These are phyloP conservation scores for Meiosimyza decipiens DNA, from an alignment of 2,888 invertebrate genomes.

Conservation along the genomic window DNA sequence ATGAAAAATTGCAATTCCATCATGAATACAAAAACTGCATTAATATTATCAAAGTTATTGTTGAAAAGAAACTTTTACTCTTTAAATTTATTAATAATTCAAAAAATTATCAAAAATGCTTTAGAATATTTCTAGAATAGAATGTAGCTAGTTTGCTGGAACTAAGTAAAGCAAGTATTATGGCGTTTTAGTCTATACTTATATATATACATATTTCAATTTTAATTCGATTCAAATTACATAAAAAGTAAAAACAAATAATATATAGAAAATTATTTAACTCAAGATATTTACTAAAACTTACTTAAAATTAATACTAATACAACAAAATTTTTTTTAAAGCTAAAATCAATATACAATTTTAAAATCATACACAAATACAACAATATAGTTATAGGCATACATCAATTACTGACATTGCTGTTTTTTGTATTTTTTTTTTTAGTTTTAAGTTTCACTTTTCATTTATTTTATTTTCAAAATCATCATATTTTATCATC, in stretches of 20 bases:
- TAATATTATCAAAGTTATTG: not conserved
- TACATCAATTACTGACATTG: too few species aligned
- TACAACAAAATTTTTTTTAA: not conserved
- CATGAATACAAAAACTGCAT: not conserved
- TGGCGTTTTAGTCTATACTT: conserved; percentile 63
- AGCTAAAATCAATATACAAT: too few species aligned
- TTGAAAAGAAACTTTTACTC: conserved; percentile 23
- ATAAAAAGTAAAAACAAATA: conserved; percentile 27
- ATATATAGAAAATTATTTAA: conserved; percentile 26
- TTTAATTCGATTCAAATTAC: conserved; percentile 8
- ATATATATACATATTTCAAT: conserved; percentile 18
- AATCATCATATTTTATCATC: too few species aligned
- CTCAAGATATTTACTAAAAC: conserved; percentile 5
- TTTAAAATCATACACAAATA: too few species aligned
- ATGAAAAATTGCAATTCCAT: not conserved
- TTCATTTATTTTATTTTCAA: too few species aligned
- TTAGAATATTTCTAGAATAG: conserved; percentile 68
- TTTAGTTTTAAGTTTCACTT: too few species aligned
- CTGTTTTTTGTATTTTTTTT: too few species aligned
- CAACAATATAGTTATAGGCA: too few species aligned
- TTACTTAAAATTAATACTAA: conserved; percentile 24
- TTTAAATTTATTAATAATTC: conserved; percentile 40
- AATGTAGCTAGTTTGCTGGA: conserved; percentile 67
- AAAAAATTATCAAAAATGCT: conserved; percentile 50
- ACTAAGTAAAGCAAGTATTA: conserved; percentile 68